Evolutionary conservation across 64 coral and sea anemone genomes (phyloP).

Genomic region (Catalaphyllia jardinei): DNA sequence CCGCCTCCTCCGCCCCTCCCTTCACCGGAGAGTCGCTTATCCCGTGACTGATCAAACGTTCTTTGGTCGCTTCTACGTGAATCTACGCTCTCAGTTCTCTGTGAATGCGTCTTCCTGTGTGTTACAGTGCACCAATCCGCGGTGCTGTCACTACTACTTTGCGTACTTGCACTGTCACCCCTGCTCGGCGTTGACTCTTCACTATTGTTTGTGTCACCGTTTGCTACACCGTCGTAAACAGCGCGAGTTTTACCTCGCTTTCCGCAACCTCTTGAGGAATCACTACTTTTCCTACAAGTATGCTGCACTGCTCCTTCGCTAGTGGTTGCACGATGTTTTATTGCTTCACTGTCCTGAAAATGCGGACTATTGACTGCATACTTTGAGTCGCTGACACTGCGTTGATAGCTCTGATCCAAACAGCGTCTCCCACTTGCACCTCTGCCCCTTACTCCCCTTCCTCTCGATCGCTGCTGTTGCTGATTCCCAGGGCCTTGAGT

Average conservation of each 20-base stretch:
- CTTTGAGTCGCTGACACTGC: constrained; percentile 37
- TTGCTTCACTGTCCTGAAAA: background rate
- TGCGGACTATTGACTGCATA: background rate
- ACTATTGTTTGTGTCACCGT: background rate
- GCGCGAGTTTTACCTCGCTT: background rate
- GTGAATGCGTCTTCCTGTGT: background rate
- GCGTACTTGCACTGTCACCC: background rate
- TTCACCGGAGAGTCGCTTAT: background rate
- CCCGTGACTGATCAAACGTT: constrained; percentile 7
- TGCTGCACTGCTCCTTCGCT: background rate
- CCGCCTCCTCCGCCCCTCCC: background rate
- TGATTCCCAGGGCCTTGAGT: background rate
- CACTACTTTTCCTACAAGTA: background rate
- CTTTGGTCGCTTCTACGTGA: background rate
- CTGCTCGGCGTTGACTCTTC: background rate
- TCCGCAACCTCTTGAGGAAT: background rate
- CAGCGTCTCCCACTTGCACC: background rate
- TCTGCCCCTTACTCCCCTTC: constrained; percentile 3
- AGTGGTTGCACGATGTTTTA: background rate
- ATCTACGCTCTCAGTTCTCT: background rate
- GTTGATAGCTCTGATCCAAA: background rate
- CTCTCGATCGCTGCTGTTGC: background rate
- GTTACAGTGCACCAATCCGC: background rate
- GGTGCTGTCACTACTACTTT: background rate
- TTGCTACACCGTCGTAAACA: background rate